Evolutionary conservation across 2,888 invertebrate species (phyloP), one percentile per base, ranked within the genome.

Genomic region (Petrolisthes manimaculis): DNA sequence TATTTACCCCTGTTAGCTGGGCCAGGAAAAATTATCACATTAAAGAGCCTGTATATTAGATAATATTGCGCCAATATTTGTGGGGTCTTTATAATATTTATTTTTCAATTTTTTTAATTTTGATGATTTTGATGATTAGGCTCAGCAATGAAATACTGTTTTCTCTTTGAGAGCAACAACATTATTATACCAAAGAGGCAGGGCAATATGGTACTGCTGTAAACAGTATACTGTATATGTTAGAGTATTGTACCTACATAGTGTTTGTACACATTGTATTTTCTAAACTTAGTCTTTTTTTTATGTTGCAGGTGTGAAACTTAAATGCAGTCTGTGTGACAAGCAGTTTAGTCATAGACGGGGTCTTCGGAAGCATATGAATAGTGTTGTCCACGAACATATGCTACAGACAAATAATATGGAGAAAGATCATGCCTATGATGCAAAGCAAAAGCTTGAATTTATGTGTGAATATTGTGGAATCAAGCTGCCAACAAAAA

Each of bases 311-410:
- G 87, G 87, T 69, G 77, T 87, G 55, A 87, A 87, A 24, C 82
- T 80, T 51, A 87, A 87, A 74, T 89, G 89, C 74, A 78, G 78
- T 21, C 37, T 87, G 55, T 89, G 89, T 71, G 80, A 89, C 69
- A 87, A 84, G 61, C 84, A 87, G 84, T 89, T 87, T 82, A 80
- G 80, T 18, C 86, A 89, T 24, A 84, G 80, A 37, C 84, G 87
- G 55, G 82, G 89, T 9, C 87, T 89, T 5, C 86, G 85, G 9
- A 89, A 89, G 67, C 89, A 89, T 74, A 67, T 89, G 71, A 89
- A 81, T 18, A 81, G 84, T 74, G 55, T 81, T 21, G 55, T 56
- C 14, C 88, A 88, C 55, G 75, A 88, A 9, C 80, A 88, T 56
- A 84, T 75, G 61, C 77, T 88, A 37, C 81, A 71, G 5, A 88